Evolutionary conservation across 2,888 invertebrate genomes (phyloP).

Genomic region (Ophraella communa): DNA sequence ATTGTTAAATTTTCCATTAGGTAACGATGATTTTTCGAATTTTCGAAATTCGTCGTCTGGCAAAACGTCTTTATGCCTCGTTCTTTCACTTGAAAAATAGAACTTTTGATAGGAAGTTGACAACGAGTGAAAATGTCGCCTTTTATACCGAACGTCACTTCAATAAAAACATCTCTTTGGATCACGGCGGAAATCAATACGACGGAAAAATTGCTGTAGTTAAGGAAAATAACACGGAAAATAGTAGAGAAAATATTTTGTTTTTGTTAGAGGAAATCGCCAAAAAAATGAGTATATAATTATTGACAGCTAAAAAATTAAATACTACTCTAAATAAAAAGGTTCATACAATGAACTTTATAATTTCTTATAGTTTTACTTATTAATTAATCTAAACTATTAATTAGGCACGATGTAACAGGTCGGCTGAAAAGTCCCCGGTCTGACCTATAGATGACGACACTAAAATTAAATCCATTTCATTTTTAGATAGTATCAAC

Average conservation of each 20-base stretch:
- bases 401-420: too few relatives aligned
- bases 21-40: slow-evolving; percentile 1
- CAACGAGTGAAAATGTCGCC: slow-evolving; percentile 3
- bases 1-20: slow-evolving; percentile 4
- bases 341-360: too few relatives aligned
- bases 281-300: too few relatives aligned
- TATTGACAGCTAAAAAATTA: too few relatives aligned
- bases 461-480: too few relatives aligned
- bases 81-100: slow-evolving; percentile 10
- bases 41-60: slow-evolving; percentile 6
- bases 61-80: slow-evolving; percentile 10
- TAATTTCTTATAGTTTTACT: too few relatives aligned
- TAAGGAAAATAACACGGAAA: neutral
- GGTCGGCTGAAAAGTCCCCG: too few relatives aligned
- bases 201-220: neutral
- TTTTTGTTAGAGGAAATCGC: neutral
- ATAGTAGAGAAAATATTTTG: neutral
- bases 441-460: too few relatives aligned
- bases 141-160: slow-evolving; percentile 3
- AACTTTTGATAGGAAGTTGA: slow-evolving; percentile 19
- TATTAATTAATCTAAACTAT: too few relatives aligned
- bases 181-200: slow-evolving; percentile 1
- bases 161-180: slow-evolving; percentile 5
- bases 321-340: too few relatives aligned
- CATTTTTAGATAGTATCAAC: too few relatives aligned